These are phyloP conservation scores for Conus betulinus DNA, from an alignment of 1,140 invertebrate species.

Conservation along the genomic window DNA sequence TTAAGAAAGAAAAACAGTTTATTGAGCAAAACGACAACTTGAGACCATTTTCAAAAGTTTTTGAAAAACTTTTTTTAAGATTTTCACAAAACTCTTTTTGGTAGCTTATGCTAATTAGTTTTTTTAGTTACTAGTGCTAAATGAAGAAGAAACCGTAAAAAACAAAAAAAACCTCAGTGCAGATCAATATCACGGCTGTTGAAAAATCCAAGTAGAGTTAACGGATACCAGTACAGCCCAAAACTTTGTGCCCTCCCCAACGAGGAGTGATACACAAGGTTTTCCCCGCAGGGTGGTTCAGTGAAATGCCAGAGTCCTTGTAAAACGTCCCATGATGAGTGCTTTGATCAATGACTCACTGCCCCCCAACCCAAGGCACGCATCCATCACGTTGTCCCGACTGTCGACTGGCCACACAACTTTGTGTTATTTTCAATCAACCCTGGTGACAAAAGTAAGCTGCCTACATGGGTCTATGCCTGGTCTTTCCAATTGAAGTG, in stretches of 20 bases:
- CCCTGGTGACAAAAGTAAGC: background rate
- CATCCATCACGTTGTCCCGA: background rate
- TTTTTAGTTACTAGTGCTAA: too few relatives aligned
- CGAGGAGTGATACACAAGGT: slow-evolving; percentile 91
- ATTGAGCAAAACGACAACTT: too few relatives aligned
- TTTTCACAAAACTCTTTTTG: too few relatives aligned
- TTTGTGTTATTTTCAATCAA: background rate
- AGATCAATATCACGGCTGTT: background rate
- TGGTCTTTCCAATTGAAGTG: too few relatives aligned
- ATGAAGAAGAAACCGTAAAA: too few relatives aligned
- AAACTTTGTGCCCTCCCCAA: slow-evolving; percentile 95
- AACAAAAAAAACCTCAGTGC: too few relatives aligned
- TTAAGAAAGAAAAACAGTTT: too few relatives aligned
- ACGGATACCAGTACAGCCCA: slow-evolving; percentile 92
- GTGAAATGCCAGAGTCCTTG: slow-evolving; percentile 95
- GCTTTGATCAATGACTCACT: background rate
- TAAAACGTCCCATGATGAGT: slow-evolving; percentile 94
- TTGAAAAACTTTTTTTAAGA: too few relatives aligned
- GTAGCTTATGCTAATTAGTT: too few relatives aligned
- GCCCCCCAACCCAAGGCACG: background rate
- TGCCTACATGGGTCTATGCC: background rate
- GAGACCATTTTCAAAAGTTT: too few relatives aligned
- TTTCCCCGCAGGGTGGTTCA: slow-evolving; percentile 93
- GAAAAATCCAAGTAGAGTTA: background rate
- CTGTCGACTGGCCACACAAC: background rate